These are phyloP conservation scores for Calephelis nemesis DNA, from an alignment of 1,140 invertebrate species.

Conservation along the genomic window DNA sequence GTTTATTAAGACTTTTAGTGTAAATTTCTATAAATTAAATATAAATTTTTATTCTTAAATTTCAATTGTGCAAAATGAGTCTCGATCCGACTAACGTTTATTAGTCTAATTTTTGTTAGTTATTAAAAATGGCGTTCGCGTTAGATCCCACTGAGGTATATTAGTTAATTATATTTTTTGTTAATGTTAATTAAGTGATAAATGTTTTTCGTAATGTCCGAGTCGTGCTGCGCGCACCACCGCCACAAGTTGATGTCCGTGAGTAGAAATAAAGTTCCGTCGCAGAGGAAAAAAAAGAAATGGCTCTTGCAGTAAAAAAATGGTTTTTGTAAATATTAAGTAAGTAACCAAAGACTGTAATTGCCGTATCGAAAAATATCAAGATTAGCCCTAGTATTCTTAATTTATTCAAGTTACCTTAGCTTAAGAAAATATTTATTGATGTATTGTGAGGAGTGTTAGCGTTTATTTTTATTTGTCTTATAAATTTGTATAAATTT, in stretches of 20 bases:
- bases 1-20: conserved; percentile 47
- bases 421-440: conserved; percentile 74
- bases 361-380: conserved; percentile 46
- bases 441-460: conserved; percentile 46
- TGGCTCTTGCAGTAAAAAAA: conserved; percentile 29
- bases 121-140: conserved; percentile 43
- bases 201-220: conserved; percentile 42
- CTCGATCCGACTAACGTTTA: conserved; percentile 72
- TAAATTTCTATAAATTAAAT: conserved; percentile 44
- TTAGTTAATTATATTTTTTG: conserved; percentile 42
- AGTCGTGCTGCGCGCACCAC: conserved; percentile 46
- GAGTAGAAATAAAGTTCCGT: conserved; percentile 61
- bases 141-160: conserved; percentile 65
- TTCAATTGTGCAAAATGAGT: conserved; percentile 50
- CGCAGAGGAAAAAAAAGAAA: conserved; percentile 68
- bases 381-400: conserved; percentile 43
- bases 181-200: conserved; percentile 33
- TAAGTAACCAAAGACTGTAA: conserved; percentile 73
- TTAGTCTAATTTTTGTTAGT: conserved; percentile 47
- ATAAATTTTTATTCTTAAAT: conserved; percentile 31
- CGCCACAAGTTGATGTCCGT: conserved; percentile 62
- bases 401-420: conserved; percentile 76
- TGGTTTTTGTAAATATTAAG: conserved; percentile 35
- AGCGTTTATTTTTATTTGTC: conserved; percentile 25
- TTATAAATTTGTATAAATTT: conserved; percentile 5